Evolutionary conservation across 2,797 vertebrate genomes (phyloP).

Genomic region (Naso thynnoides): DNA sequence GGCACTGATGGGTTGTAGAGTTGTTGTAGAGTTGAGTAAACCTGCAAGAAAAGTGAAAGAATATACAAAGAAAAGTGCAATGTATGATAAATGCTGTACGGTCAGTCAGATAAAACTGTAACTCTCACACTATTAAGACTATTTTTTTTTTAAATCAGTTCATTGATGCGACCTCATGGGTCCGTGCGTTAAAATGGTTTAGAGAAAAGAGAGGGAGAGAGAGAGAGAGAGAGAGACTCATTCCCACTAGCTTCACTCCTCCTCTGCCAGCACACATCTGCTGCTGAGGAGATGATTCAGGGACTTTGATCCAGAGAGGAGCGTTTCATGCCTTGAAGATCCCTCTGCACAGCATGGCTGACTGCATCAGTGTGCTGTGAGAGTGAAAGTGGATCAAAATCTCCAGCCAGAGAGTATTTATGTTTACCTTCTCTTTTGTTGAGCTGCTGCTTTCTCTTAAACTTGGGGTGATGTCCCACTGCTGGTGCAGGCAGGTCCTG

Average conservation of each 20-base stretch:
- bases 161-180: slow-evolving; percentile 13
- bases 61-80: slow-evolving; percentile 20
- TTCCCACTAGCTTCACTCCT: slow-evolving; percentile 66
- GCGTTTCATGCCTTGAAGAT: slow-evolving; percentile 48
- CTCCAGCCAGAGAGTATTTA: slow-evolving; percentile 26
- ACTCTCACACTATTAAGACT: background rate
- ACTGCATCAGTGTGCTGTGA: slow-evolving; percentile 44
- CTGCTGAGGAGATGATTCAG: slow-evolving; percentile 75
- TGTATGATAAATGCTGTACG: background rate
- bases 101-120: slow-evolving; percentile 6
- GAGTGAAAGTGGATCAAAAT: slow-evolving; percentile 13
- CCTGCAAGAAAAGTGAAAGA: slow-evolving; percentile 30
- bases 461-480: slow-evolving; percentile 71
- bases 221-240: slow-evolving; percentile 43
- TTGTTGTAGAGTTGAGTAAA: slow-evolving; percentile 13
- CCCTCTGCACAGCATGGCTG: slow-evolving; percentile 56
- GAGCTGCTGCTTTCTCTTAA: slow-evolving; percentile 25
- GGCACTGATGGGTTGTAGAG: slow-evolving; percentile 65
- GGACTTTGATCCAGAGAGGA: slow-evolving; percentile 66
- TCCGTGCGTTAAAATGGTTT: slow-evolving; percentile 27
- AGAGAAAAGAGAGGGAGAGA: slow-evolving; percentile 36
- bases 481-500: slow-evolving; percentile 73
- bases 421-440: slow-evolving; percentile 27
- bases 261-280: slow-evolving; percentile 72
- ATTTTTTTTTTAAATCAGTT: slow-evolving; percentile 4